A percentile compares a stretch with the other conserved stretches of the same genome.
Evolutionary conservation across 2,888 invertebrate species (phyloP).

Genomic region (Trichopoda pennipes): DNA sequence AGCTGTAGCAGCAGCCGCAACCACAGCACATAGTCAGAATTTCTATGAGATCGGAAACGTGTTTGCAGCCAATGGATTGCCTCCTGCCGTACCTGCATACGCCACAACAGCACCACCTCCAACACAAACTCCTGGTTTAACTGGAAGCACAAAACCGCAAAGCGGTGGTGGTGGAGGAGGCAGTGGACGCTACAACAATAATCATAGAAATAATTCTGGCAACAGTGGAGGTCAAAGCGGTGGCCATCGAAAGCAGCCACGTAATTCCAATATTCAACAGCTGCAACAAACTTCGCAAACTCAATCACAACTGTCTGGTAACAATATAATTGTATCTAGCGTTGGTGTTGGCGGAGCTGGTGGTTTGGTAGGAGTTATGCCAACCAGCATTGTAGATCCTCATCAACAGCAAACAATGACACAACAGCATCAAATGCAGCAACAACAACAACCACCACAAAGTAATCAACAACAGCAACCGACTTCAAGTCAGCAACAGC

Average conservation of each 20-base stretch:
- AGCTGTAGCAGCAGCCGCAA: conserved; percentile 79
- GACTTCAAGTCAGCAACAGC: conserved; percentile 72
- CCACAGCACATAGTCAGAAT: conserved; percentile 81
- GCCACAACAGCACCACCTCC: conserved; percentile 76
- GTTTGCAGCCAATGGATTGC: conserved; percentile 87
- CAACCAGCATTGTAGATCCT: conserved; percentile 75
- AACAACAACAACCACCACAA: conserved; percentile 67
- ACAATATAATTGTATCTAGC: conserved; percentile 73
- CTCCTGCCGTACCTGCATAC: conserved; percentile 83
- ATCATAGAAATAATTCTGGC: conserved; percentile 77
- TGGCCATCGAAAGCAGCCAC: conserved; percentile 77
- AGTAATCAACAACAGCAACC: conserved; percentile 71
- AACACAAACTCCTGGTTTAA: conserved; percentile 73
- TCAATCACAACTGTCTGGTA: conserved; percentile 70
- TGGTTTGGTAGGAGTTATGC: conserved; percentile 75
- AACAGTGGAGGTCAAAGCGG: conserved; percentile 74
- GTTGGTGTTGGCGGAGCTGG: conserved; percentile 72
- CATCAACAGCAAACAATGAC: conserved; percentile 73
- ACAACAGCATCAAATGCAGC: conserved; percentile 73
- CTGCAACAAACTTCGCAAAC: conserved; percentile 70
- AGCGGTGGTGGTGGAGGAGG: conserved; percentile 71
- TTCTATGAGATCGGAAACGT: conserved; percentile 87
- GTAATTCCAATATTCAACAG: conserved; percentile 73
- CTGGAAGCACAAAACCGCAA: conserved; percentile 74
- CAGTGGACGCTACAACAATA: conserved; percentile 75